Evolutionary conservation across 2,797 vertebrate genomes (phyloP).

Genomic region (Mycteria americana): DNA sequence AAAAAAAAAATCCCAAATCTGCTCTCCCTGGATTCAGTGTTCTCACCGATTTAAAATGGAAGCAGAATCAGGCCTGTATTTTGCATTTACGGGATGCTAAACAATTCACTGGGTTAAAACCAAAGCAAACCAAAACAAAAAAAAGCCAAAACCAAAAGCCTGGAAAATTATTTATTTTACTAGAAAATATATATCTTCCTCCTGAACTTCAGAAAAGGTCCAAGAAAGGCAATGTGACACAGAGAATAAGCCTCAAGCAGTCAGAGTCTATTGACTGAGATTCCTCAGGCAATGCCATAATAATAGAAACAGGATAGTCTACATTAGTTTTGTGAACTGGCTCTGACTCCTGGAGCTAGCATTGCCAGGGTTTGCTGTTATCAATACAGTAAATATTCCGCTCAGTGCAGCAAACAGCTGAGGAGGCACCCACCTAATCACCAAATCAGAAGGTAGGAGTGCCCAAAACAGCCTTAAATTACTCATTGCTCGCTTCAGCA

Average conservation of each 20-base stretch:
- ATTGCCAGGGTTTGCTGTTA: neutral
- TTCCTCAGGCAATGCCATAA: neutral
- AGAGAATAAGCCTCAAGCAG: neutral
- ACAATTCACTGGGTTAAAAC: neutral
- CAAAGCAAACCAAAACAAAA: neutral
- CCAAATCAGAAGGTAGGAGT: slow-evolving; percentile 28
- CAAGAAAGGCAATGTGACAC: neutral
- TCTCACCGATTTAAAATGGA: neutral
- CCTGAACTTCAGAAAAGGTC: neutral
- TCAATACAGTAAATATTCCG: slow-evolving; percentile 20
- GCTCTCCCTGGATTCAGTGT: neutral
- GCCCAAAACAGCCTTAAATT: slow-evolving; percentile 47
- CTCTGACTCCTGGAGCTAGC: neutral
- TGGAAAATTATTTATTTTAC: neutral
- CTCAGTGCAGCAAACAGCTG: slow-evolving; percentile 21
- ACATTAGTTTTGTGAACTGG: slow-evolving; percentile 12
- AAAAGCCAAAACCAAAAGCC: neutral
- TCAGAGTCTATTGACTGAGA: neutral
- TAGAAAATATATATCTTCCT: neutral
- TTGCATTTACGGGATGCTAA: neutral
- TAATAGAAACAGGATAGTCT: neutral
- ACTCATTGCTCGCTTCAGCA: slow-evolving; percentile 32
- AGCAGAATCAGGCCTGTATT: neutral
- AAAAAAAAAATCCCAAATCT: neutral
- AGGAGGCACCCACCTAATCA: slow-evolving; percentile 19